A percentile compares a stretch with the other conserved stretches of the same genome.
Conservation (phyloP, 2,113 vertebrate genomes). For the Nannospalax galili region DNA sequence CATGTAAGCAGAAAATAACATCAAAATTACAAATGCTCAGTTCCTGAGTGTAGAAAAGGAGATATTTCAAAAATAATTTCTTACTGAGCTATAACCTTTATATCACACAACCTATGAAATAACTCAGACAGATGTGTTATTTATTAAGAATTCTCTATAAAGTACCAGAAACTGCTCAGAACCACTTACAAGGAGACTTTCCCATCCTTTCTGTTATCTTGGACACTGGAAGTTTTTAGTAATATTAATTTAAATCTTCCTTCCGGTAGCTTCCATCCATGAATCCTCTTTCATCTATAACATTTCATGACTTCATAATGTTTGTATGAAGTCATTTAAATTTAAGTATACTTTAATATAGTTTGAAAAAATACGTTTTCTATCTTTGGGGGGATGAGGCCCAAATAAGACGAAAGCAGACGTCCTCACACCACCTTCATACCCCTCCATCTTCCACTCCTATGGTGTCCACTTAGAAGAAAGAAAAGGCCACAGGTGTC, state of each 20-base stretch:
- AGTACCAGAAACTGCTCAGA: not conserved
- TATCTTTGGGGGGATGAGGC: not conserved
- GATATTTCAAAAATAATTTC: conserved; percentile 22
- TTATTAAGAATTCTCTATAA: not conserved
- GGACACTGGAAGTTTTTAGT: not conserved
- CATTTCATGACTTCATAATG: not conserved
- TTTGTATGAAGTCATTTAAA: not conserved
- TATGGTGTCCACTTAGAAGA: not conserved
- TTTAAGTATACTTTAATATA: not conserved
- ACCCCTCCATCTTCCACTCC: not conserved
- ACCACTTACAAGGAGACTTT: not conserved
- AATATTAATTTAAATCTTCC: not conserved
- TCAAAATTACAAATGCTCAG: not conserved
- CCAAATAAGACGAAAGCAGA: not conserved
- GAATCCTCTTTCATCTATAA: not conserved
- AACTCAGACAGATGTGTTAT: not conserved
- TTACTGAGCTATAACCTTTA: not conserved
- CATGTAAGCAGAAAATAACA: not conserved
- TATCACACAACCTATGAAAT: not conserved
- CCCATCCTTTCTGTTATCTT: not conserved
- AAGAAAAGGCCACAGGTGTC: too few species aligned
- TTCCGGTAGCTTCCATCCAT: not conserved
- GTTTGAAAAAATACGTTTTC: not conserved
- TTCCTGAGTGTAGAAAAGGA: not conserved
- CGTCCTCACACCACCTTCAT: not conserved